phyloP scores from a whole-genome alignment of 2,888 invertebrate genomes.

The Agrotis exclamationis region DNA sequence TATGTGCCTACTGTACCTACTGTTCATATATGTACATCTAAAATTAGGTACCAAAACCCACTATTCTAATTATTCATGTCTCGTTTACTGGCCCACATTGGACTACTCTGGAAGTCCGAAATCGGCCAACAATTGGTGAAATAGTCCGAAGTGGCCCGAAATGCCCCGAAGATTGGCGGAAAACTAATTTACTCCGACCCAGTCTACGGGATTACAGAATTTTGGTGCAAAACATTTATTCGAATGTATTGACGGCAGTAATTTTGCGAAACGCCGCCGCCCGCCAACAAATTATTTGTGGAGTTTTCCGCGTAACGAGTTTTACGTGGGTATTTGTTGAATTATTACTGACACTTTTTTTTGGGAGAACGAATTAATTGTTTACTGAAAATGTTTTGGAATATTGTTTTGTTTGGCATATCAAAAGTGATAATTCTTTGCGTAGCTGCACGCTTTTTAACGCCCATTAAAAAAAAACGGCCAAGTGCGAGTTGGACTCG shows the following conservation, averaged over 20 bases:
- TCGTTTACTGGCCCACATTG: conserved; percentile 6
- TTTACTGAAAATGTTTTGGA: conserved; percentile 6
- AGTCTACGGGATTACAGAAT: conserved; percentile 43
- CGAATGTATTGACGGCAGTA: conserved; percentile 37
- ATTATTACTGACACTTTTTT: conserved; percentile 34
- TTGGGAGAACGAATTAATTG: conserved; percentile 12
- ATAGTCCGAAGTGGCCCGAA: conserved; percentile 42
- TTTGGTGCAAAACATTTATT: conserved; percentile 50
- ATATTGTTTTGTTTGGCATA: neutral
- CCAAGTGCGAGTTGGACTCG: too few relatives aligned
- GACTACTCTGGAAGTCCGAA: conserved; percentile 20
- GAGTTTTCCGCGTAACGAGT: conserved; percentile 40
- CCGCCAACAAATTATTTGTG: conserved; percentile 38
- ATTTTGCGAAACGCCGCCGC: conserved; percentile 29
- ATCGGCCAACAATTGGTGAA: conserved; percentile 30
- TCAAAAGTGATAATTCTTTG: too few relatives aligned
- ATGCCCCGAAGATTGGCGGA: conserved; percentile 43
- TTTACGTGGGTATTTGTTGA: conserved; percentile 43
- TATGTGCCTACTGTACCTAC: too few relatives aligned
- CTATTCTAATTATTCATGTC: conserved; percentile 3
- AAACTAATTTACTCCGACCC: conserved; percentile 54
- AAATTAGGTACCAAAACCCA: neutral
- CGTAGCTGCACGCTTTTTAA: too few relatives aligned
- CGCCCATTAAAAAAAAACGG: too few relatives aligned
- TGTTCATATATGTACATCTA: too few relatives aligned